Evolutionary conservation across 2,888 invertebrate species (phyloP).

Genomic region (Protodeltote pygarga): DNA sequence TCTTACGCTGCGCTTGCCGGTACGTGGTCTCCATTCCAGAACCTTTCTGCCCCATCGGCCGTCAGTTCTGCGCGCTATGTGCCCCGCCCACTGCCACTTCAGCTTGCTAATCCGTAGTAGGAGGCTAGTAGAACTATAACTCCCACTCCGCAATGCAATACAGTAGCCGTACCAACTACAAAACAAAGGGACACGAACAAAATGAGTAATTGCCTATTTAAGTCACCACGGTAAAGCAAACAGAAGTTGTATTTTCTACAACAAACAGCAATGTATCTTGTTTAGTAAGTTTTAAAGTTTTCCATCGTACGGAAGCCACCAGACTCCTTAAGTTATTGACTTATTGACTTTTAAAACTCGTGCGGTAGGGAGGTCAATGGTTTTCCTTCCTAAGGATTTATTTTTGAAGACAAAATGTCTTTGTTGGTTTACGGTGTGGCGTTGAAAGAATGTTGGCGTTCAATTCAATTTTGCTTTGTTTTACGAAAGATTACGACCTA

Average conservation of each 20-base stretch:
- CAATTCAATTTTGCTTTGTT: not conserved
- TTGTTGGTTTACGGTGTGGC: constrained; percentile 3
- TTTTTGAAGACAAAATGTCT: constrained; percentile 17
- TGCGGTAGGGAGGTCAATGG: constrained; percentile 30
- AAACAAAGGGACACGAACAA: constrained; percentile 32
- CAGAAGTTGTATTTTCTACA: constrained; percentile 28
- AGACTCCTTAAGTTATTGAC: constrained; percentile 54
- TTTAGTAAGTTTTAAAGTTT: constrained; percentile 62
- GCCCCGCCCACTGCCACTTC: too few relatives aligned
- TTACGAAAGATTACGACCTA: not conserved
- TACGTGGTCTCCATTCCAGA: too few relatives aligned
- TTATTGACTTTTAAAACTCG: constrained; percentile 60
- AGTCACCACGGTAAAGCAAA: constrained; percentile 31
- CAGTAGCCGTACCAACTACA: constrained; percentile 1
- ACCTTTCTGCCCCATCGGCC: too few relatives aligned
- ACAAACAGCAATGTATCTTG: constrained; percentile 65
- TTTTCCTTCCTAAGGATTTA: constrained; percentile 20
- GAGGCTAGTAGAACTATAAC: too few relatives aligned
- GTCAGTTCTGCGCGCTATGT: too few relatives aligned
- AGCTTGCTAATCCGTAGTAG: too few relatives aligned
- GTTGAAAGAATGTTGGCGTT: not conserved
- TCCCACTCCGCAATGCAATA: too few relatives aligned
- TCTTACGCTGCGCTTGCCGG: too few relatives aligned
- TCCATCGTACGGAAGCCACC: constrained; percentile 45
- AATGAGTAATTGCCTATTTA: constrained; percentile 51